A percentile compares a stretch with the other conserved stretches of the same genome.
Evolutionary conservation across 1,140 invertebrate genomes (phyloP).

Genomic region (Uloborus diversus): DNA sequence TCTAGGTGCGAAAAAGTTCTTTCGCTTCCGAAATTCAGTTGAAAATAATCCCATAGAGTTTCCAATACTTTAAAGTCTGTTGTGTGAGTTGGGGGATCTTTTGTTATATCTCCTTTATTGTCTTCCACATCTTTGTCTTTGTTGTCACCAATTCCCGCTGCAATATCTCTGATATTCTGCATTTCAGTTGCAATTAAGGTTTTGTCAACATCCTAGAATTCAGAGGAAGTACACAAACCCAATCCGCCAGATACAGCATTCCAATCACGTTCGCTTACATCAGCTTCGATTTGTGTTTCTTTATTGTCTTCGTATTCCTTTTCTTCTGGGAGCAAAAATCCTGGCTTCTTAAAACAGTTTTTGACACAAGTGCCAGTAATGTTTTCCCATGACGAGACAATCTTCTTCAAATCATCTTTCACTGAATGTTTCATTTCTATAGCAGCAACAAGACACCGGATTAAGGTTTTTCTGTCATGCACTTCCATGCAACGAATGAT

Average conservation of each 20-base stretch:
- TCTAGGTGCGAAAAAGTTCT: not conserved
- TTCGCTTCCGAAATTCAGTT: not conserved
- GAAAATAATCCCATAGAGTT: not conserved
- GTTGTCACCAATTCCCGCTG: not conserved
- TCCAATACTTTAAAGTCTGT: not conserved
- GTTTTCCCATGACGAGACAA: not conserved
- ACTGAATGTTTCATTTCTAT: not conserved
- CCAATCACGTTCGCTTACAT: not conserved
- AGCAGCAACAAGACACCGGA: not conserved
- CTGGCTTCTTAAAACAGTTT: not conserved
- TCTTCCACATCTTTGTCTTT: not conserved
- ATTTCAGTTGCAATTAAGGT: not conserved
- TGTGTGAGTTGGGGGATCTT: not conserved
- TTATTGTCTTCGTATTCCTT: not conserved
- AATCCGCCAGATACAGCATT: not conserved
- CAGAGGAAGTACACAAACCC: not conserved
- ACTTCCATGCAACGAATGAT: not conserved
- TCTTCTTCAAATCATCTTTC: too few relatives aligned
- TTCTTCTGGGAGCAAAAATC: not conserved
- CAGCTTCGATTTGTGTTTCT: too few relatives aligned
- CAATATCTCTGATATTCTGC: not conserved
- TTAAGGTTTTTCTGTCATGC: not conserved
- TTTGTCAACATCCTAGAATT: not conserved
- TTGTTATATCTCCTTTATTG: not conserved
- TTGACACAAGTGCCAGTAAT: not conserved